Conservation (phyloP, 2,888 invertebrate species). For the Apotomis turbidana region DNA sequence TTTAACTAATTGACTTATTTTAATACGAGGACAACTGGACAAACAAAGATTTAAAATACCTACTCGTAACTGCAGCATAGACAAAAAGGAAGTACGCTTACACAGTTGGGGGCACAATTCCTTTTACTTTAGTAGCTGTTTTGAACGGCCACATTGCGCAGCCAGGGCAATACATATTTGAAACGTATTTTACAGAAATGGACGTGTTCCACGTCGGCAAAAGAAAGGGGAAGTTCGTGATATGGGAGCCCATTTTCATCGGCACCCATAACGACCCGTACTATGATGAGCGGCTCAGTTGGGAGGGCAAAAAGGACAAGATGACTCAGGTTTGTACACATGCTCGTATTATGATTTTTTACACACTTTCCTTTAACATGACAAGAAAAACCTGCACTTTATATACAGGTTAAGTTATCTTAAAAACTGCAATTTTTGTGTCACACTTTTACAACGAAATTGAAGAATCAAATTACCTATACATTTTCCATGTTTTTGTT, state of each 20-base stretch:
- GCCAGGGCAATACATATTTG: background rate
- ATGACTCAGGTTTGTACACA: slow-evolving; percentile 92
- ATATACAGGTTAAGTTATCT: no score
- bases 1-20: no score
- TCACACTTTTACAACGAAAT: no score
- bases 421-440: no score
- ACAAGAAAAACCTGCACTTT: no score
- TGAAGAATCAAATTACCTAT: no score
- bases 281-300: slow-evolving; percentile 95
- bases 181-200: slow-evolving; percentile 73
- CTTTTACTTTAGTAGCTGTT: background rate
- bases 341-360: background rate
- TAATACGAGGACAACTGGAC: no score
- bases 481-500: no score
- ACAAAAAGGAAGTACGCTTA: no score
- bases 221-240: slow-evolving; percentile 89
- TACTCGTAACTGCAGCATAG: no score
- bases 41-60: no score
- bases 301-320: slow-evolving; percentile 98
- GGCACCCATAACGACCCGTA: slow-evolving; percentile 94
- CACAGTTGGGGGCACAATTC: no score
- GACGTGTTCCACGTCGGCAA: slow-evolving; percentile 94
- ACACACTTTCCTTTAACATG: background rate
- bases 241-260: slow-evolving; percentile 97
- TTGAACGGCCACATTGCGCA: background rate